Evolutionary conservation across 2,888 invertebrate genomes (phyloP).

Genomic region (Herminia tarsipennalis): DNA sequence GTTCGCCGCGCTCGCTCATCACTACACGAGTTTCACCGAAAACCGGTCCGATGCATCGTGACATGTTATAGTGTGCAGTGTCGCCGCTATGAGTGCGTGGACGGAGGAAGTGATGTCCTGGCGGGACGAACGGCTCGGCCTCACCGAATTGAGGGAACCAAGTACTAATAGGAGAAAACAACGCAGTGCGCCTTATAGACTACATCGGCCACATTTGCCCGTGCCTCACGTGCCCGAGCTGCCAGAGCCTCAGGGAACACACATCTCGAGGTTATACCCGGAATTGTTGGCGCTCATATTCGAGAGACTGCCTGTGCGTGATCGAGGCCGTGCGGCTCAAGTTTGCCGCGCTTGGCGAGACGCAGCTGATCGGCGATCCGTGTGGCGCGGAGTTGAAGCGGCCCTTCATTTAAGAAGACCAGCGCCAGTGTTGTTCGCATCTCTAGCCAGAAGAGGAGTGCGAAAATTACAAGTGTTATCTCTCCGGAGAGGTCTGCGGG

Average conservation of each 20-base stretch:
- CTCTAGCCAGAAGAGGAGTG: conserved; percentile 94
- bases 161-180: conserved; percentile 81
- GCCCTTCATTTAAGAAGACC: conserved; percentile 94
- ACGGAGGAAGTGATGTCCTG: conserved; percentile 81
- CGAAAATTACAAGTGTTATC: conserved; percentile 95
- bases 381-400: conserved; percentile 97
- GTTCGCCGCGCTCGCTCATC: conserved; percentile 47
- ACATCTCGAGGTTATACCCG: conserved; percentile 95
- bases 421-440: conserved; percentile 93
- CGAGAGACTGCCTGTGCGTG: conserved; percentile 93
- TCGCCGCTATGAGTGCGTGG: conserved; percentile 78
- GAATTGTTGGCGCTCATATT: conserved; percentile 97
- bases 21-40: conserved; percentile 67
- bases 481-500: conserved; percentile 91
- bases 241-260: conserved; percentile 86
- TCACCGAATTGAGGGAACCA: conserved; percentile 73
- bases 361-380: conserved; percentile 95
- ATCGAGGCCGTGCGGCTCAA: conserved; percentile 95
- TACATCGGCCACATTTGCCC: conserved; percentile 88
- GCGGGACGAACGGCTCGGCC: conserved; percentile 78
- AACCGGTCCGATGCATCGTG: conserved; percentile 78
- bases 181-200: conserved; percentile 87
- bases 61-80: conserved; percentile 78
- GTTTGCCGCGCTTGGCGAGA: conserved; percentile 96
- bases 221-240: conserved; percentile 75